A percentile compares a stretch with the other conserved stretches of the same genome.
Evolutionary conservation across 2,113 vertebrate species (phyloP).

Genomic region (Pristiophorus japonicus): DNA sequence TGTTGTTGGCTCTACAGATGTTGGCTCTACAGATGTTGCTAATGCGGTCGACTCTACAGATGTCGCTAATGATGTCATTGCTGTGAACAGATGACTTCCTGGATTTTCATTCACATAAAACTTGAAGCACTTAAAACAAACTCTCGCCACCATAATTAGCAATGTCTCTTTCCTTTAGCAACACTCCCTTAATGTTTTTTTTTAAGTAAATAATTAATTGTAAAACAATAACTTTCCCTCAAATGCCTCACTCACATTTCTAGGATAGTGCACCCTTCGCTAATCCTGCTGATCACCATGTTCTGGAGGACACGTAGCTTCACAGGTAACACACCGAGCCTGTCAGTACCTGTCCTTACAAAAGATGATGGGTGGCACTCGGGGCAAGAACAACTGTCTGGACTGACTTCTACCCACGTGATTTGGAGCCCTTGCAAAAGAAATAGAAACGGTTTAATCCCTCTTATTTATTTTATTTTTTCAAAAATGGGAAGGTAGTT

Average conservation of each 20-base stretch:
- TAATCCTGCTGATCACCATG: neutral
- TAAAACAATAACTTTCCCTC: neutral
- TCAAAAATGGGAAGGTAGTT: neutral
- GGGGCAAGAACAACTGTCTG: neutral
- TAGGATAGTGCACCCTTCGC: neutral
- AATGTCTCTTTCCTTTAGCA: neutral
- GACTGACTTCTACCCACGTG: no score
- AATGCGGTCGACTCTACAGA: neutral
- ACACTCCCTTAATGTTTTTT: neutral
- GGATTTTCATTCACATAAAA: constrained; percentile 10
- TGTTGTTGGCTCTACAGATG: neutral
- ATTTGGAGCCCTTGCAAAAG: neutral
- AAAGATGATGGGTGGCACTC: neutral
- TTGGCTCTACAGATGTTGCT: constrained; percentile 19
- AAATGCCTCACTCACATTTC: neutral
- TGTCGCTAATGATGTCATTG: constrained; percentile 7
- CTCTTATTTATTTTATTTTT: neutral
- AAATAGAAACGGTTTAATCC: neutral
- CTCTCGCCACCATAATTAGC: no score
- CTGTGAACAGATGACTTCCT: constrained; percentile 5
- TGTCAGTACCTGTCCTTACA: neutral
- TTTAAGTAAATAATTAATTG: neutral
- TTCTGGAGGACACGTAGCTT: neutral
- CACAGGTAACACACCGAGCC: neutral
- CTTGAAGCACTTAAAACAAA: neutral